These are phyloP conservation scores for Hybos culiciformis DNA, from an alignment of 2,888 invertebrate genomes.

Conservation along the genomic window DNA sequence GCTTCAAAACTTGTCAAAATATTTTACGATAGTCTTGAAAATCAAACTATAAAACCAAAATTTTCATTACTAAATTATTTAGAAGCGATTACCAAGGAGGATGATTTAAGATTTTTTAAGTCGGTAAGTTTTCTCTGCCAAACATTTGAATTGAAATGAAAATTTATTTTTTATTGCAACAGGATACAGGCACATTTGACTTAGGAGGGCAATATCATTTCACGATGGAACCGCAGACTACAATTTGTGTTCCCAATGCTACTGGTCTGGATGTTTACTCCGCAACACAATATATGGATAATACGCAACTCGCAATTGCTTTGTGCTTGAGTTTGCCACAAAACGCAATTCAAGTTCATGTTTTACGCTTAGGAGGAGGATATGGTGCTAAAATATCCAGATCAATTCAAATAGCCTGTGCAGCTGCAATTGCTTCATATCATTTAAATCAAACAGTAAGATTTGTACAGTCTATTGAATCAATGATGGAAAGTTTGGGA, in stretches of 20 bases:
- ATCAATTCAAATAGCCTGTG: slow-evolving; percentile 42
- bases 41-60: slow-evolving; percentile 25
- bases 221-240: slow-evolving; percentile 59
- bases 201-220: slow-evolving; percentile 58
- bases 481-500: slow-evolving; percentile 56
- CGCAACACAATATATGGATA: slow-evolving; percentile 50
- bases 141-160: slow-evolving; percentile 18
- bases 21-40: slow-evolving; percentile 31
- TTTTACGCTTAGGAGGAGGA: slow-evolving; percentile 64
- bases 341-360: slow-evolving; percentile 55
- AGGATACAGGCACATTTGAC: slow-evolving; percentile 39
- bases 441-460: slow-evolving; percentile 48
- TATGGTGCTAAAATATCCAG: slow-evolving; percentile 68
- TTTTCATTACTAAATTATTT: slow-evolving; percentile 26
- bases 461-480: slow-evolving; percentile 53
- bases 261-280: slow-evolving; percentile 55
- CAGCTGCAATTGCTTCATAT: slow-evolving; percentile 55
- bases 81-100: not conserved
- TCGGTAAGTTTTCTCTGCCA: not conserved
- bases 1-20: slow-evolving; percentile 44
- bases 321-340: slow-evolving; percentile 41
- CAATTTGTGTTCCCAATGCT: slow-evolving; percentile 52
- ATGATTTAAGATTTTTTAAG: not conserved
- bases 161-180: slow-evolving; percentile 35
- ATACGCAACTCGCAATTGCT: slow-evolving; percentile 44